Evolutionary conservation across 1,140 invertebrate species (phyloP), one percentile per base, ranked within the genome.

Genomic region (Yoshiicerus persimilis): DNA sequence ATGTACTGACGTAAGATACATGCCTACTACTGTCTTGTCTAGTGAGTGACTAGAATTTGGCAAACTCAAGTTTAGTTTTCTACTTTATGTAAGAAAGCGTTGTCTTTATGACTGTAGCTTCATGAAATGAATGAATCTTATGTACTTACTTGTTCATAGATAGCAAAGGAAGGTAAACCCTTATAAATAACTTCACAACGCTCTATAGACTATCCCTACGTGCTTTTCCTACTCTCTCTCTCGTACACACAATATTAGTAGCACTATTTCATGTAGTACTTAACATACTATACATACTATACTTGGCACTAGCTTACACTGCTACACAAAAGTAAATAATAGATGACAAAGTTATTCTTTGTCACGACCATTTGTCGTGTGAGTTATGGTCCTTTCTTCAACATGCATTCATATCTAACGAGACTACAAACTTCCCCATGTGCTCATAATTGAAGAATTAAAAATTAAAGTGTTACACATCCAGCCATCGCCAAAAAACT

Each of bases 111-210:
- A 80, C 75, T 36, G 75, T 80, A 32, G 75, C 75, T 34, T 80
- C 75, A 80, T 80, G 75, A 80, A 80, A 80, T 80, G 75, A 80
- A 80, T 80, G 75, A 80, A 80, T 80, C 75, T 38, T 80, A 38
- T 80, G 75, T 80, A 80, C 75, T 36, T 34, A 80, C 75, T 36
- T 80, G n/a, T 38, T 13, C 32, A 80, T 23, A 80, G 20, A 36
- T 32, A 56, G 16, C 47, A 16, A 56, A 70, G 25, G 1, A 70
- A 70, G 64, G 64, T 70, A 70, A 70, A 70, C 25, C 64, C 64
- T 27, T 70, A 70, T 70, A 70, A 70, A 70, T 70, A 70, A 70
- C 64, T 66, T 30, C 23, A 25, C 13, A 27, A 27, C 9, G 23
- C 64, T 30, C 16, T 16, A 41, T 16, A 8, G 8, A 41, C 39